Base-by-base conservation (phyloP, 1,140 invertebrate species). In the Camponotus vicinus region DNA sequence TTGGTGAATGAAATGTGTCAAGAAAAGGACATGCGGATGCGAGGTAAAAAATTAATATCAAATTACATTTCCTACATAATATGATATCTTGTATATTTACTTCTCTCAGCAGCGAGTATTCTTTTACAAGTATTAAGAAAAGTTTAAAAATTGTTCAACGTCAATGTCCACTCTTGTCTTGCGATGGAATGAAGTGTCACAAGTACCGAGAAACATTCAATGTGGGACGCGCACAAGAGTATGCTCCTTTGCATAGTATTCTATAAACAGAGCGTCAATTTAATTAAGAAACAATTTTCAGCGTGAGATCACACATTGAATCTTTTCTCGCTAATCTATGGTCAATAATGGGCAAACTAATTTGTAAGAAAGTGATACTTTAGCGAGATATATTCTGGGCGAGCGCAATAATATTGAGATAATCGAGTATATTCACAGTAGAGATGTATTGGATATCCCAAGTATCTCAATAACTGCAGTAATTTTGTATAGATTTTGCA, bases 401-500 rank as follows among this genome's bases (percentile, higher is more conserved):
- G 67, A 88, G 32, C 73, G 71, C 64, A 86, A 89, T 89, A 80
- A 80, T 85, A n/a, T 87, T 85, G 63, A 78, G 11, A 82, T 89
- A 82, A 87, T 84, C 37, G 63, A 55, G n/a, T 64, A 15, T 79
- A 79, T 64, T 63, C 21, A 61, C 21, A 55, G 69, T 79, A 67
- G 42, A 21, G 64, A 79, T 79, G 45, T 79, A 69, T 57, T 37
- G 52, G 45, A 69, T 55, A 69, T 67, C 42, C 32, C 8, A 79
- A 27, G 34, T 69, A 27, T 69, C 9, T 69, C 13, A 40, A 13
- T 66, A 49, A 18, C 11, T 13, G n/a, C 0, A 27, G 42, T 45
- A 64, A 7, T 66, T 49, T 78, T 78, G 18, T n/a, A 69, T 13
- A 45, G 4, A 37, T 80, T 18, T 34, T n/a, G 9, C 18, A 49